Evolutionary conservation across 2,888 invertebrate genomes (phyloP).

Genomic region (Ectropis crepuscularia): DNA sequence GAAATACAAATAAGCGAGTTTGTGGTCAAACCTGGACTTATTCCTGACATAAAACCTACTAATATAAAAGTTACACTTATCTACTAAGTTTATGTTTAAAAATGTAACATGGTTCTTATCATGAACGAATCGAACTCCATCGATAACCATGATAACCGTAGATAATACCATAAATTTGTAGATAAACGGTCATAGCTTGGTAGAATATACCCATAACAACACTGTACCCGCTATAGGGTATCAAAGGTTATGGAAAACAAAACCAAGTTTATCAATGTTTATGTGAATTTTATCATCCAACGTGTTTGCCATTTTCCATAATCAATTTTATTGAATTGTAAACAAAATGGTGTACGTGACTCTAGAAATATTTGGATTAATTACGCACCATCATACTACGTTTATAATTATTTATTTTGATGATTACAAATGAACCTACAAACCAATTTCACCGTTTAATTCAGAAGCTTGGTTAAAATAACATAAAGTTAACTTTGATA

Average conservation of each 20-base stretch:
- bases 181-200: no score
- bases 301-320: conserved; percentile 12
- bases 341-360: conserved; percentile 14
- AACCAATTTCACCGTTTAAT: no score
- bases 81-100: background rate
- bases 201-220: background rate
- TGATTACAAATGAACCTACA: no score
- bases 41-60: no score
- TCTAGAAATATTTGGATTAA: conserved; percentile 14
- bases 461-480: no score
- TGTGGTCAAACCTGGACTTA: no score
- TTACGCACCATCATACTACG: background rate
- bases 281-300: conserved; percentile 12
- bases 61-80: no score
- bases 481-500: no score
- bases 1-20: no score
- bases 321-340: conserved; percentile 9
- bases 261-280: conserved; percentile 11
- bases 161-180: no score
- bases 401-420: background rate
- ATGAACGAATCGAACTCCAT: conserved; percentile 5
- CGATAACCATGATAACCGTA: background rate
- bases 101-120: background rate
- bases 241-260: conserved; percentile 12
- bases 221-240: conserved; percentile 3